Conservation (phyloP, 2,888 invertebrate genomes). For the Melieria omissa region DNA sequence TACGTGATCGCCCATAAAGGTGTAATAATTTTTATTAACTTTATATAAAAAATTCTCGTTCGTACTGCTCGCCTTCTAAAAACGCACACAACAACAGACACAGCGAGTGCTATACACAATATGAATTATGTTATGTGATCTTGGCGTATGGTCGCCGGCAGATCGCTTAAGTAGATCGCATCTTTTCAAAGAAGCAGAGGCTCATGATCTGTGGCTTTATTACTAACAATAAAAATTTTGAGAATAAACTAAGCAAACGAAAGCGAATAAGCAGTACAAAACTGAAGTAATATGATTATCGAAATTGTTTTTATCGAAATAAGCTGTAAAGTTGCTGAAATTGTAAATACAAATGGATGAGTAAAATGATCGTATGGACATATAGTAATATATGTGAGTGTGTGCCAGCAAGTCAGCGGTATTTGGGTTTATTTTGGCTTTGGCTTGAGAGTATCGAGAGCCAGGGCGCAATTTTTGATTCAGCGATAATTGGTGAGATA, state of each 20-base stretch:
- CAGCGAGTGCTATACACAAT: constrained; percentile 29
- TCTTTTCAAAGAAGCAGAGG: constrained; percentile 36
- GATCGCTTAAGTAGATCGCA: constrained; percentile 33
- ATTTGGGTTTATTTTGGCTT: constrained; percentile 3
- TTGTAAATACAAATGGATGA: no score
- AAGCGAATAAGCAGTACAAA: no score
- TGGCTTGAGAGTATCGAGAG: constrained; percentile 5
- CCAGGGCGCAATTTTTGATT: constrained; percentile 22
- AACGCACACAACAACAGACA: constrained; percentile 8
- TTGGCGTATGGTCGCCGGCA: constrained; percentile 11
- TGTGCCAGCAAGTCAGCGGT: no score
- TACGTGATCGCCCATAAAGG: constrained; percentile 67
- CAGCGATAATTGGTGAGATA: constrained; percentile 21
- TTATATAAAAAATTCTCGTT: constrained; percentile 44
- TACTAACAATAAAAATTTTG: constrained; percentile 4
- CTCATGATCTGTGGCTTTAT: constrained; percentile 26
- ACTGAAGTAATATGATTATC: not conserved
- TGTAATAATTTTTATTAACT: constrained; percentile 65
- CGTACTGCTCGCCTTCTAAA: not conserved
- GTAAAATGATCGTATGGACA: no score
- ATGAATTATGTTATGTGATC: constrained; percentile 44
- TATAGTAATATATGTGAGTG: no score
- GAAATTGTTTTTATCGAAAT: constrained; percentile 2
- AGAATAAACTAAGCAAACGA: not conserved
- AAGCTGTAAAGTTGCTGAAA: no score